A percentile compares a stretch with the other conserved stretches of the same genome.
These are phyloP conservation scores for Ceratina japonica DNA, from an alignment of 1,140 invertebrate genomes.

Conservation along the genomic window DNA sequence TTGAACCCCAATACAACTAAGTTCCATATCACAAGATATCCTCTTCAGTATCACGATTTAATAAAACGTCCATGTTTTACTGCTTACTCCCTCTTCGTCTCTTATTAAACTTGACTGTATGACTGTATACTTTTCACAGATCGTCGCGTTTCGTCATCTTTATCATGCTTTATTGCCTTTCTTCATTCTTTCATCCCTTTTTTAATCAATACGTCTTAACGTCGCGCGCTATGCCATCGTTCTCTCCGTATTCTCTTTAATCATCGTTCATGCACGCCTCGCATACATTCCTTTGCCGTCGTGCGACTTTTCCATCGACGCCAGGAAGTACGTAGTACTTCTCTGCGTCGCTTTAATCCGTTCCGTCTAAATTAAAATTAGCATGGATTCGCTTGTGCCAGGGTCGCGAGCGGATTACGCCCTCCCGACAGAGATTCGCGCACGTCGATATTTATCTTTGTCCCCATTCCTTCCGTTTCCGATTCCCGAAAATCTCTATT, in stretches of 20 bases:
- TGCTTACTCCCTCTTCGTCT: conserved; percentile 20
- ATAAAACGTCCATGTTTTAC: conserved; percentile 31
- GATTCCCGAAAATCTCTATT: not conserved
- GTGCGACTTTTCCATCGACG: not conserved
- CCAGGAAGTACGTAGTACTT: not conserved
- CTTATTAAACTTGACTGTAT: conserved; percentile 2
- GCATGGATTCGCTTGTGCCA: conserved; percentile 31
- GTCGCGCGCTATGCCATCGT: not conserved
- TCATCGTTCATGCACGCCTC: conserved; percentile 36
- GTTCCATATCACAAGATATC: conserved; percentile 74
- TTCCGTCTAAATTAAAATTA: conserved; percentile 40
- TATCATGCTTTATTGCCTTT: not conserved
- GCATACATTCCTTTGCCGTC: not conserved
- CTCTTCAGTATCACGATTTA: conserved; percentile 70
- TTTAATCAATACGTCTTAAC: not conserved
- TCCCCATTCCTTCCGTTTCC: not conserved
- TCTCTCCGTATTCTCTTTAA: conserved; percentile 7
- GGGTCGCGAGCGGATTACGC: conserved; percentile 3
- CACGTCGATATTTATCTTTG: not conserved
- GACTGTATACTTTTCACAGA: not conserved
- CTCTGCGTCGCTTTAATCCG: not conserved
- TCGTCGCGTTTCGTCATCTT: conserved; percentile 29
- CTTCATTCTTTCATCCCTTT: not conserved
- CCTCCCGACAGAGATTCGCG: not conserved
- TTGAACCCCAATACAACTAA: conserved; percentile 66